Evolutionary conservation across 2,888 invertebrate genomes (phyloP).

Genomic region (Litoditis marina): DNA sequence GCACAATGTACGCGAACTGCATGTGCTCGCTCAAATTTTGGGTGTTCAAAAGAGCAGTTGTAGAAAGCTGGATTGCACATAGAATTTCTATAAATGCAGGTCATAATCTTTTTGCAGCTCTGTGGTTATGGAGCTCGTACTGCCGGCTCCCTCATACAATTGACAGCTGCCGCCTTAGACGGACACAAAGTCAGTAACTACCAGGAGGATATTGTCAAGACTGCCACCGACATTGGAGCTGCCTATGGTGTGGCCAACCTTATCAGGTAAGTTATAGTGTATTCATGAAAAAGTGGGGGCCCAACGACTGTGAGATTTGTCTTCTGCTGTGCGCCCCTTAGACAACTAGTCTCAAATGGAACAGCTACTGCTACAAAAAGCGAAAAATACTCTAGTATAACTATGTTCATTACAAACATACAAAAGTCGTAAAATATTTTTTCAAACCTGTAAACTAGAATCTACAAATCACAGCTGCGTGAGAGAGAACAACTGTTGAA

Average conservation of each 20-base stretch:
- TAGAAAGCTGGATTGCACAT: constrained; percentile 25
- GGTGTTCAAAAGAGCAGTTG: constrained; percentile 19
- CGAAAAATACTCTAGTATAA: too few species aligned
- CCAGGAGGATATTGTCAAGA: constrained; percentile 16
- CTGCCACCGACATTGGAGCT: constrained; percentile 29
- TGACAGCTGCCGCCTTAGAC: constrained; percentile 28
- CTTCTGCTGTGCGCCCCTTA: too few species aligned
- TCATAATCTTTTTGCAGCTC: constrained; percentile 19
- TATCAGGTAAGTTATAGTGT: constrained; percentile 25
- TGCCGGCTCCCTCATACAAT: constrained; percentile 33
- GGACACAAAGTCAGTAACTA: constrained; percentile 5
- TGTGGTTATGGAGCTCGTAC: constrained; percentile 35
- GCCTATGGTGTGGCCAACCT: constrained; percentile 36
- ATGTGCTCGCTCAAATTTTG: not conserved
- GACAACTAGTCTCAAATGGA: too few species aligned
- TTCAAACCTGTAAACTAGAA: not conserved
- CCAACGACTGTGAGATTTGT: too few species aligned
- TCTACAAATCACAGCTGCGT: too few species aligned
- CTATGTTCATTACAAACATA: not conserved
- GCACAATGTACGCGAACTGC: too few species aligned
- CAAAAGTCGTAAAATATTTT: not conserved
- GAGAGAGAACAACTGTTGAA: too few species aligned
- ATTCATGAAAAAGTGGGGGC: too few species aligned
- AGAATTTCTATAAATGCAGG: too few species aligned
- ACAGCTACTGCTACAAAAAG: too few species aligned